A percentile compares a stretch with the other conserved stretches of the same genome.
Evolutionary conservation across 2,797 vertebrate species (phyloP).

Genomic region (Otus scops): DNA sequence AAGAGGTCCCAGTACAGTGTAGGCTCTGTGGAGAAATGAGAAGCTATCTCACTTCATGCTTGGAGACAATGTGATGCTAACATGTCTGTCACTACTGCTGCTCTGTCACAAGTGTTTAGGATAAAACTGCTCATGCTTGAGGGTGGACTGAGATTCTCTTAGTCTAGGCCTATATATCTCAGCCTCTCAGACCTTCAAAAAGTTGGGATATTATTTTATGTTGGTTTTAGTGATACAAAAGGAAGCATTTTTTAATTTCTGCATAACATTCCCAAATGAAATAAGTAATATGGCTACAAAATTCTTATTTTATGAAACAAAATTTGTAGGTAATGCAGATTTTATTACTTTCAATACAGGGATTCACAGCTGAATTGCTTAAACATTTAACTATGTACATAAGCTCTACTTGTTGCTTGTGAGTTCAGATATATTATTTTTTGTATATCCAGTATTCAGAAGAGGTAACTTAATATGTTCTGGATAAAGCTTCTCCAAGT

Average conservation of each 20-base stretch:
- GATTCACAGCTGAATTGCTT: background rate
- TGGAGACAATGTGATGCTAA: background rate
- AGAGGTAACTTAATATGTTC: background rate
- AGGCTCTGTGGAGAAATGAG: background rate
- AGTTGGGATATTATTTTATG: background rate
- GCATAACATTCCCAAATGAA: background rate
- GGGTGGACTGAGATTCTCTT: background rate
- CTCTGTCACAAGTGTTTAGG: background rate
- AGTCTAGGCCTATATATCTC: background rate
- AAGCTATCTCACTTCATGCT: background rate
- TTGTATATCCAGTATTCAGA: background rate
- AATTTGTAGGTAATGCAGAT: background rate
- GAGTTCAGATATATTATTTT: background rate
- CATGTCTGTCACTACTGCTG: background rate
- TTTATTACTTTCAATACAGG: background rate
- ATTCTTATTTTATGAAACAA: background rate
- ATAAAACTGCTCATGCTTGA: background rate
- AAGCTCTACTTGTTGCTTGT: background rate
- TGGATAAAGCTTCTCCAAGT: background rate
- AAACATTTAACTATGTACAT: background rate
- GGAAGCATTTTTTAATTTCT: background rate
- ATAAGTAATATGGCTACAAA: background rate
- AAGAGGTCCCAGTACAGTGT: background rate
- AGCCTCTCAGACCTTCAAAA: background rate
- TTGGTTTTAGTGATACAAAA: background rate